phyloP scores from a whole-genome alignment of 2,888 invertebrate genomes.

The Amiota minor region DNA sequence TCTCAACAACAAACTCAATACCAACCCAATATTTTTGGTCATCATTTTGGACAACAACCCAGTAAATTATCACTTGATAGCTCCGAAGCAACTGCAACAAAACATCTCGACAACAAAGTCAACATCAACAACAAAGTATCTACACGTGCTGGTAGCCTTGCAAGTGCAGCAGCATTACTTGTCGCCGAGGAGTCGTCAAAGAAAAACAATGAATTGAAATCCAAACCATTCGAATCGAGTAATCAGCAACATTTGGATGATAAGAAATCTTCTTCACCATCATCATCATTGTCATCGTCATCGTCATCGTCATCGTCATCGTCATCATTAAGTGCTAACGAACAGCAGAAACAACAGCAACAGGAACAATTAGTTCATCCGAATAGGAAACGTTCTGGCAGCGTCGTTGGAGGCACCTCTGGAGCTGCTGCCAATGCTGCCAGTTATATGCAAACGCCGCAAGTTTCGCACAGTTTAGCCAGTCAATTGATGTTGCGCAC shows the following conservation, averaged over 20 bases:
- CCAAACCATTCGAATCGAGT: constrained; percentile 16
- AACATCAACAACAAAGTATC: constrained; percentile 37
- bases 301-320: constrained; percentile 26
- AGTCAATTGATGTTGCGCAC: constrained; percentile 86
- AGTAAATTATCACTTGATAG: constrained; percentile 57
- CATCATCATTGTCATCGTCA: constrained; percentile 14
- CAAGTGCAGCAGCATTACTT: constrained; percentile 9
- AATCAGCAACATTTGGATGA: constrained; percentile 32
- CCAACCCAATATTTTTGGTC: constrained; percentile 64
- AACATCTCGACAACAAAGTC: constrained; percentile 41
- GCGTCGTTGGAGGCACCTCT: constrained; percentile 23
- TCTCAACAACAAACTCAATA: constrained; percentile 48
- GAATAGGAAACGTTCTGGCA: constrained; percentile 69
- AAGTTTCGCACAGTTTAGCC: constrained; percentile 77
- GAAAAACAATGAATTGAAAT: too few species aligned
- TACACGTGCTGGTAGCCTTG: constrained; percentile 15
- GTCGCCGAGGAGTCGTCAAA: neutral
- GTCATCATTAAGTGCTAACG: constrained; percentile 34
- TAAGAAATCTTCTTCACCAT: neutral
- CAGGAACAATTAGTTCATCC: constrained; percentile 62
- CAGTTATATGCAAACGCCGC: constrained; percentile 56
- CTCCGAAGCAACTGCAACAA: constrained; percentile 66
- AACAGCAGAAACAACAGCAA: constrained; percentile 45
- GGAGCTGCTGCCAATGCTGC: constrained; percentile 40
- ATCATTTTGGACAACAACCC: constrained; percentile 60